phyloP scores from a whole-genome alignment of 1,140 invertebrate genomes.

The Megalopta genalis region DNA sequence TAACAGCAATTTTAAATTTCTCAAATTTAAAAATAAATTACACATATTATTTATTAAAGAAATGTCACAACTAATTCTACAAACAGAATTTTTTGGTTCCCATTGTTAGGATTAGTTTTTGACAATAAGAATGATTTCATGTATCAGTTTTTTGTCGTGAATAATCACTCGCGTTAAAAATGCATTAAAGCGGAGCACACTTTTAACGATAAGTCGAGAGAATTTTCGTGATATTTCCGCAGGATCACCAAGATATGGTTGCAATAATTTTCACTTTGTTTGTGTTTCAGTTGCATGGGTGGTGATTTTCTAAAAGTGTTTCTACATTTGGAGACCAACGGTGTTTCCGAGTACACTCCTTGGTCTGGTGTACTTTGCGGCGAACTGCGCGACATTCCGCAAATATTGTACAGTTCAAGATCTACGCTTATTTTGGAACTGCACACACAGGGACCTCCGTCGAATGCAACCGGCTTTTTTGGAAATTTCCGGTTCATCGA shows the following conservation, averaged over 20 bases:
- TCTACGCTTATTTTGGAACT: constrained; percentile 91
- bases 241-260: neutral
- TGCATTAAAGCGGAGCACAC: too few relatives aligned
- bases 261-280: constrained; percentile 13
- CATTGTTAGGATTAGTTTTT: too few relatives aligned
- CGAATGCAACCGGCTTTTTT: constrained; percentile 87
- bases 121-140: too few relatives aligned
- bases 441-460: constrained; percentile 83
- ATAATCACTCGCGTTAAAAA: too few relatives aligned
- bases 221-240: too few relatives aligned
- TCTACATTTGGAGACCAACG: constrained; percentile 84
- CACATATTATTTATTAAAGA: too few relatives aligned
- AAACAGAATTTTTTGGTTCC: too few relatives aligned
- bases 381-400: constrained; percentile 85
- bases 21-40: too few relatives aligned
- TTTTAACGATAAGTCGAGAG: neutral
- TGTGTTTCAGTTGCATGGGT: constrained; percentile 85
- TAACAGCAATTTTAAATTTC: too few relatives aligned
- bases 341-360: constrained; percentile 89
- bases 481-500: constrained; percentile 91
- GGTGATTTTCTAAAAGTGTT: constrained; percentile 91
- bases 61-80: too few relatives aligned
- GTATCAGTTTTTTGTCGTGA: too few relatives aligned
- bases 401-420: constrained; percentile 89
- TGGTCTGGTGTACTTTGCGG: constrained; percentile 90